phyloP scores from a whole-genome alignment of 2,888 invertebrate genomes.

The Aphelenchoides bicaudatus region DNA sequence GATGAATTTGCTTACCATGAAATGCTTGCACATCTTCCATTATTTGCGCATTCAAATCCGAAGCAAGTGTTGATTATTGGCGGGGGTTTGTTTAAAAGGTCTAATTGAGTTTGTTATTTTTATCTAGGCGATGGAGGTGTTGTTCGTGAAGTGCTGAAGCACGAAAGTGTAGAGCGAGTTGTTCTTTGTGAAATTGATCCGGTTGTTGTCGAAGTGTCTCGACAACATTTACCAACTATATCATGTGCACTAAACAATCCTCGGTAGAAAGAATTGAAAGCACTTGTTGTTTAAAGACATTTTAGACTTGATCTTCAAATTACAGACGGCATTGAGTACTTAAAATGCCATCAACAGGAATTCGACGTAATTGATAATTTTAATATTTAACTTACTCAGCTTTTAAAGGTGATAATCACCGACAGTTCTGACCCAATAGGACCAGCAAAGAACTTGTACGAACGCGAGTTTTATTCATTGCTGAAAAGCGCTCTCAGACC shows the following conservation, averaged over 20 bases:
- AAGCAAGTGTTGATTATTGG: conserved; percentile 6
- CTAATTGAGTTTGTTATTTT: no score
- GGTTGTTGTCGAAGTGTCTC: conserved; percentile 7
- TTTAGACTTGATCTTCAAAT: no score
- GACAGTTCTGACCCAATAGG: conserved; percentile 15
- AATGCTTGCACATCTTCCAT: conserved; percentile 16
- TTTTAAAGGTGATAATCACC: no score
- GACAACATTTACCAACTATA: conserved; percentile 5
- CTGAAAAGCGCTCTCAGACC: conserved; percentile 10
- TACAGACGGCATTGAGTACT: conserved; percentile 7
- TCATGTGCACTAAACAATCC: background rate
- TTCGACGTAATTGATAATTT: no score
- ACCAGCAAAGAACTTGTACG: conserved; percentile 14
- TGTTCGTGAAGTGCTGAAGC: conserved; percentile 15
- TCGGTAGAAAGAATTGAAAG: background rate
- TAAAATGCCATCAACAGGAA: background rate
- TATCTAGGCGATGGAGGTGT: conserved; percentile 20
- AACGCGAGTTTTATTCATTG: background rate
- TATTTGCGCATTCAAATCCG: conserved; percentile 14
- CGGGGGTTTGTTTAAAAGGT: no score
- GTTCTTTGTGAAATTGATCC: conserved; percentile 13
- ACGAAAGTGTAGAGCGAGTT: background rate
- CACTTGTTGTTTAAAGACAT: no score
- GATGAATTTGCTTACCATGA: conserved; percentile 21
- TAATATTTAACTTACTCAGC: no score